Conservation (phyloP, 2,888 invertebrate genomes). For the Erebia aethiops region DNA sequence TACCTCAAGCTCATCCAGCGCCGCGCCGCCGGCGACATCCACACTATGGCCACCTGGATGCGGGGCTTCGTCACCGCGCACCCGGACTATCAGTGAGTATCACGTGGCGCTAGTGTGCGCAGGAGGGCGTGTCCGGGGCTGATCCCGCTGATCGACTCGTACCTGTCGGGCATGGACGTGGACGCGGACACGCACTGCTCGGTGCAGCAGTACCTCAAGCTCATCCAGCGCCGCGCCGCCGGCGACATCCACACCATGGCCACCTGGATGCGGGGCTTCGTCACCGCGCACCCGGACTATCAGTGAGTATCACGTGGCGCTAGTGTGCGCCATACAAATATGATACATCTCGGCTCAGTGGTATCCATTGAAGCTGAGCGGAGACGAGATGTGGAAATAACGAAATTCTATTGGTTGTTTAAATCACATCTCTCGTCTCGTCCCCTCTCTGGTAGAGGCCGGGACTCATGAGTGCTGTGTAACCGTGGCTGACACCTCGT, state of each 20-base stretch:
- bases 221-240: constrained; percentile 93
- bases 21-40: constrained; percentile 93
- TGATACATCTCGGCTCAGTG: constrained; percentile 98
- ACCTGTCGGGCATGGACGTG: constrained; percentile 60
- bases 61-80: constrained; percentile 94
- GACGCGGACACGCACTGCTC: constrained; percentile 96
- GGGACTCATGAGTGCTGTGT: too few species aligned
- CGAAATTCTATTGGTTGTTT: too few species aligned
- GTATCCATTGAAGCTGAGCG: too few species aligned
- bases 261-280: constrained; percentile 96
- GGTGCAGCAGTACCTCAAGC: constrained; percentile 96
- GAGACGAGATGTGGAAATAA: too few species aligned
- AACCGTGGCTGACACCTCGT: too few species aligned
- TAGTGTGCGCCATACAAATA: constrained; percentile 87
- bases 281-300: constrained; percentile 93
- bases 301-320: constrained; percentile 81
- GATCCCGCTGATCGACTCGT: constrained; percentile 93
- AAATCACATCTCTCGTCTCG: too few species aligned
- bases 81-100: constrained; percentile 91
- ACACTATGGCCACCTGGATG: constrained; percentile 98
- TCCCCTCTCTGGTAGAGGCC: too few species aligned
- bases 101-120: too few species aligned
- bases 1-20: constrained; percentile 96
- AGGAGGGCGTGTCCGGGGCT: too few species aligned
- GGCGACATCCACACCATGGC: constrained; percentile 97